Conservation (phyloP, 2,113 vertebrate species). For the Salvator merianae region DNA sequence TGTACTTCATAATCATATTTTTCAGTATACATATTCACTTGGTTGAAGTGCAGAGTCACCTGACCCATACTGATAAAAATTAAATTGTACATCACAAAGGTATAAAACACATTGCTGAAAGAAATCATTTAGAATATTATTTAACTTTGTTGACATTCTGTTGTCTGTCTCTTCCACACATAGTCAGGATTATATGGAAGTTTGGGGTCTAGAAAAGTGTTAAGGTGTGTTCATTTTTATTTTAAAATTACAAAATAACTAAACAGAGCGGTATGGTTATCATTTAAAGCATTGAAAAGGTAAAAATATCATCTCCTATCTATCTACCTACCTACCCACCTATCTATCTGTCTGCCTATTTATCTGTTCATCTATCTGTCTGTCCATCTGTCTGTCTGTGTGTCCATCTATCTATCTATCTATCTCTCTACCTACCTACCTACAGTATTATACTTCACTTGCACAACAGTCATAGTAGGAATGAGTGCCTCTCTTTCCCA, state of each 20-base stretch:
- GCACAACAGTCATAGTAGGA: neutral
- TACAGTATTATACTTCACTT: too few relatives aligned
- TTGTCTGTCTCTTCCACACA: too few relatives aligned
- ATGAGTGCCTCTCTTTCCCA: neutral
- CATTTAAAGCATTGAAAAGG: neutral
- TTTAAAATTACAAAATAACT: neutral
- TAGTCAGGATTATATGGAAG: neutral
- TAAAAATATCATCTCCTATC: neutral
- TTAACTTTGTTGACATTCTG: constrained; percentile 2
- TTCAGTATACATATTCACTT: too few relatives aligned
- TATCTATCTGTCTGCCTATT: too few relatives aligned
- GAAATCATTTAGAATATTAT: too few relatives aligned
- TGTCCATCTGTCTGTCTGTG: neutral
- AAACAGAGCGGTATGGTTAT: neutral
- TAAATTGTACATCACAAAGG: too few relatives aligned
- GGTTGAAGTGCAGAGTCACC: too few relatives aligned
- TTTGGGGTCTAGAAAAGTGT: neutral
- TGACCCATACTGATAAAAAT: too few relatives aligned
- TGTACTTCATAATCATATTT: too few relatives aligned
- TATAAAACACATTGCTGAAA: too few relatives aligned
- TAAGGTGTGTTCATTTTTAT: neutral
- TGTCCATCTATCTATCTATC: too few relatives aligned
- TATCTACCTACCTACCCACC: too few relatives aligned
- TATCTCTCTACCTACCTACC: neutral
- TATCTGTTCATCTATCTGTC: neutral